These are phyloP conservation scores for Vireo altiloquus DNA, from an alignment of 2,113 vertebrate species.

Conservation along the genomic window DNA sequence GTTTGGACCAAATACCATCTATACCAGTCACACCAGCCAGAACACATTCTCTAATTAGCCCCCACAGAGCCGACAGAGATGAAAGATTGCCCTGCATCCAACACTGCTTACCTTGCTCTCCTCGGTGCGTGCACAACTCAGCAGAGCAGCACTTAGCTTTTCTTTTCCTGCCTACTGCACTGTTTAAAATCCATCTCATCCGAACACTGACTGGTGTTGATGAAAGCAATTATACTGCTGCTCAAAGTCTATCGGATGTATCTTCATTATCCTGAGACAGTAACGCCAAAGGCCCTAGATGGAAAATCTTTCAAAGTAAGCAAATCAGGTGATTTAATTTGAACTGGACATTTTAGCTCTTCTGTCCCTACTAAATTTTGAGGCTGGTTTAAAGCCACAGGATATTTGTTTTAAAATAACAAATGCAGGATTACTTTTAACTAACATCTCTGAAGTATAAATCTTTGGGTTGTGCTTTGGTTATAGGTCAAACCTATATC, in stretches of 20 bases:
- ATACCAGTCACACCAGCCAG: not conserved
- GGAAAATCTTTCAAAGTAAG: not conserved
- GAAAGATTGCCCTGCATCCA: not conserved
- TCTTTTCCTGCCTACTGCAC: not conserved
- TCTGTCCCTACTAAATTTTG: not conserved
- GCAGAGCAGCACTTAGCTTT: not conserved
- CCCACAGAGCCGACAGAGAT: not conserved
- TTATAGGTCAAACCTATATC: not conserved
- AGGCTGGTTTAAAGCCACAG: not conserved
- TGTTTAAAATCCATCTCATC: not conserved
- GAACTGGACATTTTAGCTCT: not conserved
- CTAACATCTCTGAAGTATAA: not conserved
- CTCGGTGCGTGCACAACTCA: fast-evolving
- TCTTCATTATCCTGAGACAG: not conserved
- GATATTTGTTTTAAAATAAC: not conserved
- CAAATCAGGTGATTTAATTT: not conserved
- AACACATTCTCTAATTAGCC: not conserved
- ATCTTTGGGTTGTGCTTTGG: not conserved
- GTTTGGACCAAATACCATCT: not conserved
- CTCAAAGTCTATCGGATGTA: not conserved
- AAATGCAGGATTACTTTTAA: not conserved
- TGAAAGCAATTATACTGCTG: not conserved
- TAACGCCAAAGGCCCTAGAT: not conserved
- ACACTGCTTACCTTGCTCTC: slow-evolving; percentile 12
- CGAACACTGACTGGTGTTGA: not conserved